Evolutionary conservation across 2,797 vertebrate genomes (phyloP), one percentile per base, ranked within the genome.

Genomic region (Bradypodion ventrale): DNA sequence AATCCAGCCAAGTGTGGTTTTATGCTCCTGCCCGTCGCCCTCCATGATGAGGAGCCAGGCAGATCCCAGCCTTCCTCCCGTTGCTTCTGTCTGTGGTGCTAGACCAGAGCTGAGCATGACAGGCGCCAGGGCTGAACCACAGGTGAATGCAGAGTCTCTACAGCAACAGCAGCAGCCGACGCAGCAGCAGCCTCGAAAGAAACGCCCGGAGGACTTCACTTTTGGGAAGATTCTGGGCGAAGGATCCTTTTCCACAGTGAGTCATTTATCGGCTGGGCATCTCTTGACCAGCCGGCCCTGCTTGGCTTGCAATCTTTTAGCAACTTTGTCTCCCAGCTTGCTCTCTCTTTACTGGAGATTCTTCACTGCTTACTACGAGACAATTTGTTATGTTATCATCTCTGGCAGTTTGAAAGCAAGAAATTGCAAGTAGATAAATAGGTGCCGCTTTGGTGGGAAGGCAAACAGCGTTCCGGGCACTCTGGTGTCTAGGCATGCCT

Each of bases 141-240:
- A 97, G 88, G 91, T 96, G n/a, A 92, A 90, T 40, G 92, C 97
- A 87, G 94, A 88, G 88, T 91, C 96, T 63, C 93, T 95, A 90
- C 96, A 96, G 92, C 97, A 97, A n/a, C n/a, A n/a, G n/a, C n/a
- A n/a, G 83, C 94, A 96, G 56, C 92, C 96, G 35, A 98, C 98
- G 92, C 97, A 98, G 90, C 98, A 98, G 35, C 98, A 98, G 92
- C 97, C 98, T 91, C 98, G 98, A 88, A 99, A 98, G 95, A 99
- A 99, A 95, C 97, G 97, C 92, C 97, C 98, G 0, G 98, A 99
- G 92, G 98, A 99, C 95, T 99, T 99, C 94, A 98, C 96, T 94
- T 99, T 99, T 78, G 98, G 98, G 92, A 99, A 98, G 92, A 99
- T 99, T 89, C 96, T 99, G 87, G 99, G 99, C 86, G 99, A 99